Evolutionary conservation across 2,797 vertebrate genomes (phyloP), one percentile per base, ranked within the genome.

Genomic region (Gadopsis bispinosus): DNA sequence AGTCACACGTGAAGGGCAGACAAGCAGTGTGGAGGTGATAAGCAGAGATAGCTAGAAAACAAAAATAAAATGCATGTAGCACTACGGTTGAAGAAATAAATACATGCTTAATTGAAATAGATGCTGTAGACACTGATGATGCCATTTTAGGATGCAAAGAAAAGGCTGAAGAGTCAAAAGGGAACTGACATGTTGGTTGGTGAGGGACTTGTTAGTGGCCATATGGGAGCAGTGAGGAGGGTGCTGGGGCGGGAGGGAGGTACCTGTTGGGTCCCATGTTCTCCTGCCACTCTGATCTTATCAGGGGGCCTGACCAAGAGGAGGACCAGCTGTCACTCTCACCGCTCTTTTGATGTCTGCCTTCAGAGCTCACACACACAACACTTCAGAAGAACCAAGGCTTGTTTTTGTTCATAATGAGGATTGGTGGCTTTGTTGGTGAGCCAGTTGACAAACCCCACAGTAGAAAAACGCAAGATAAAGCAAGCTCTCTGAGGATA

Each of bases 251-350:
- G 29, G 69, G 83, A 83, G 83, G 89, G 89, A 69, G 90, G 91
- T 88, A 91, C 89, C 90, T 92, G 91, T 84, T 79, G 84, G 82
- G 86, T 87, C 76, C 91, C 87, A 81, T 89, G 92, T 92, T 85
- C 88, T 87, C 41, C 90, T 90, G 90, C 86, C 89, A 89, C 90
- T 93, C 88, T 93, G 92, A 94, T 94, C 93, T 94, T 94, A 93
- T 93, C 93, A 93, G 90, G 93, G 91, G 89, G 86, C 79, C 88
- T 17, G 74, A 87, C 88, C 92, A 90, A 91, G 91, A 94, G 93
- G 92, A 94, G 92, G 91, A 91, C 91, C 93, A 94, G 92, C 91
- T 94, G 93, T 93, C 93, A 92, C 87, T 94, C 93, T 91, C 77
- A 10, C 85, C 64, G 16, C 58, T 81, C 90, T 90, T 94, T 93